These are phyloP conservation scores for Dermatemys mawii DNA, from an alignment of 2,113 vertebrate genomes.

Conservation along the genomic window DNA sequence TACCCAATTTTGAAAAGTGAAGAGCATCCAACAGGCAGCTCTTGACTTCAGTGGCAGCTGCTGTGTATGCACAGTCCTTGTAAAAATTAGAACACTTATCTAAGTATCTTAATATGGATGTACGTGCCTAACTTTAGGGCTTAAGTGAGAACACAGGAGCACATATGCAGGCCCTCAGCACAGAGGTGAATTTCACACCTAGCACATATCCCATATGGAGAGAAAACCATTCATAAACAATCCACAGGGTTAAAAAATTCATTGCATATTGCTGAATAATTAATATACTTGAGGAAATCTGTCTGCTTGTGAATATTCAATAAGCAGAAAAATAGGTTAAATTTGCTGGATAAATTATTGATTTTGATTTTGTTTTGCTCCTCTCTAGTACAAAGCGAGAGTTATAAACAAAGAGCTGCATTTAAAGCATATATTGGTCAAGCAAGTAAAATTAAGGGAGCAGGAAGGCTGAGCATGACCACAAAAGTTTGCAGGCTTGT, in stretches of 20 bases:
- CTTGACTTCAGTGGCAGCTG: not conserved
- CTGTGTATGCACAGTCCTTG: not conserved
- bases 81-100: not conserved
- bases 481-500: not conserved
- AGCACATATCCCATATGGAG: not conserved
- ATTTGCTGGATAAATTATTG: conserved; percentile 1
- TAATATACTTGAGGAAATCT: not conserved
- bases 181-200: not conserved
- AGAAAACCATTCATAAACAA: not conserved
- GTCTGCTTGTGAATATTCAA: not conserved
- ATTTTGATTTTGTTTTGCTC: not conserved
- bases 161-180: not conserved
- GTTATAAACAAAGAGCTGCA: not conserved
- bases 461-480: not conserved
- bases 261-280: not conserved
- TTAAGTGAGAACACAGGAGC: not conserved
- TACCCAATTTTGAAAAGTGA: not conserved
- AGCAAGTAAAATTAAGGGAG: not conserved
- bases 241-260: not conserved
- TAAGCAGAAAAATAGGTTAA: not conserved
- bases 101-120: not conserved
- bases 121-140: not conserved
- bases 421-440: not conserved
- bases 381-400: not conserved
- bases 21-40: not conserved